Percentiles rank a stretch among this genome's conserved stretches.
Conservation (phyloP, 92 coral and sea anemone species). For the Umimayanthus chanpuru region DNA sequence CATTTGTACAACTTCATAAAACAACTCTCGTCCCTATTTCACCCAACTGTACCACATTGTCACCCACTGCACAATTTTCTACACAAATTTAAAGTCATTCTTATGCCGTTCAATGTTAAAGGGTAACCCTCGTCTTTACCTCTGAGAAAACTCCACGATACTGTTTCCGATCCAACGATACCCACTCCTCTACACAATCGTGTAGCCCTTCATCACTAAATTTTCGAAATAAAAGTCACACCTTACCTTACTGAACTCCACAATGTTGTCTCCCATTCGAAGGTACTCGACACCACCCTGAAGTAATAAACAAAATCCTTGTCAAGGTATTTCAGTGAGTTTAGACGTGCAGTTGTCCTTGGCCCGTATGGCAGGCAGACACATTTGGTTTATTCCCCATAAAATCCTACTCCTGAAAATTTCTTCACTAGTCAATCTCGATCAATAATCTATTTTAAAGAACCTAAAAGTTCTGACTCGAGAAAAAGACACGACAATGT, state of each 20-base stretch:
- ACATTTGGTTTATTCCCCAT: no score
- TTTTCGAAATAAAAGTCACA: neutral
- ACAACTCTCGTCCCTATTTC: neutral
- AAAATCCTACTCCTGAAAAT: no score
- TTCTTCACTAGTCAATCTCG: neutral
- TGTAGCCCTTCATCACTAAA: neutral
- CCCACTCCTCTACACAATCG: neutral
- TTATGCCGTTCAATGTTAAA: neutral
- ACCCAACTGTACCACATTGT: neutral
- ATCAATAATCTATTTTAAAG: neutral
- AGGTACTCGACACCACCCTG: constrained; percentile 96
- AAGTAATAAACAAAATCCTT: neutral
- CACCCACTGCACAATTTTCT: neutral
- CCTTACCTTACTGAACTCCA: constrained; percentile 90
- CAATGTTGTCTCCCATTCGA: constrained; percentile 94
- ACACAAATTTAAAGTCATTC: neutral
- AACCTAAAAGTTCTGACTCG: no score
- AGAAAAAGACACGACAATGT: no score
- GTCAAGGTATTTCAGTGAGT: neutral
- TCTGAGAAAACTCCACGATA: neutral
- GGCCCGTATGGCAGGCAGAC: neutral
- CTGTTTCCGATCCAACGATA: neutral
- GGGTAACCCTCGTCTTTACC: neutral
- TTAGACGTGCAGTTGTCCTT: neutral
- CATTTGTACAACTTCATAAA: no score